Base-by-base conservation (phyloP, 2,888 invertebrate species). In the Calameuta filiformis region DNA sequence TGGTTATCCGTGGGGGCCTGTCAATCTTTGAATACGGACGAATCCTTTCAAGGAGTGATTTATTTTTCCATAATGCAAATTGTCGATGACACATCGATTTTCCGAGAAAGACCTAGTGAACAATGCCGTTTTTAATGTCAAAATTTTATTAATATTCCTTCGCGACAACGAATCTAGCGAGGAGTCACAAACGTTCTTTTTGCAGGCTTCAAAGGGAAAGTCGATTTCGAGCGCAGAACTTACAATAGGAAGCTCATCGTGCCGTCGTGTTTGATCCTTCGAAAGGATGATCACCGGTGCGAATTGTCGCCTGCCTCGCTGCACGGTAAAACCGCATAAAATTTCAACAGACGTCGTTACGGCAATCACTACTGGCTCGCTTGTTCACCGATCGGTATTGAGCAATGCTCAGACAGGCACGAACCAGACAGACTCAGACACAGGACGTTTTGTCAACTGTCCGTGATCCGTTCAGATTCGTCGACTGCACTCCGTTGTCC, bases 171-270 rank as follows among this genome's bases (percentile, higher is more conserved):
- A 40, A 15, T 40, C 40, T 40, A 40, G 6, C 40, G 15, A 40
- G 40, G 40, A 40, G 6, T 40, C 40, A 15, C 40, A 40, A 6
- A 40, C 15, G 40, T 40, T 40, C 40, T 40, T 40, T 40, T 40
- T 40, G 15, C 15, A 40, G 40, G 40, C 40, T 40, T 15, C 40
- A 15, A 40, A 77, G 68, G 73, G 75, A 76, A 75, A 79, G 77
- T 79, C 33, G 35, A 76, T 73, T 81, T 76, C 76, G 12, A 69
- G 3, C 6, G 30, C 76, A 85, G 82, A 79, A 91, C 91, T 90
- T 85, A 91, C 91, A 91, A 91, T 84, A 91, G 89, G 88, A 91
- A 91, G 90, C 91, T 91, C 91, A 91, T 91, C 83, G 87, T 90
- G 88, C 79, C 31, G 30, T 35, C 34, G 73, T 15, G 34, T 68